These are phyloP conservation scores for Chascanopsetta lugubris DNA, from an alignment of 2,113 vertebrate species.

Conservation along the genomic window DNA sequence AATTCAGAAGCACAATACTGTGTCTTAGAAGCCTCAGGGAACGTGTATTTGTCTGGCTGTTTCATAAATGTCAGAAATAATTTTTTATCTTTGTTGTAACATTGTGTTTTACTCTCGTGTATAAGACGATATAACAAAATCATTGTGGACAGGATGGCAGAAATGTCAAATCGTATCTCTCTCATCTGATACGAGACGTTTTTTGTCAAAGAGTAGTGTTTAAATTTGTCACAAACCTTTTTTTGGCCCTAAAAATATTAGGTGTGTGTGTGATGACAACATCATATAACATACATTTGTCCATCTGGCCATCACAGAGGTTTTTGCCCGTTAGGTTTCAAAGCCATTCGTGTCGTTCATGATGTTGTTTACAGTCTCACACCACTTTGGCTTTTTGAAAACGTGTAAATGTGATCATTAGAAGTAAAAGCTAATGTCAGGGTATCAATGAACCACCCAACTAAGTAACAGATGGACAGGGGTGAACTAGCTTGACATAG, in stretches of 20 bases:
- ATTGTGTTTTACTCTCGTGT: background rate
- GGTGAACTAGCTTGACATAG: background rate
- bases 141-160: background rate
- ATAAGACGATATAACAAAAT: background rate
- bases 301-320: too few relatives aligned
- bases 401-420: too few relatives aligned
- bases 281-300: too few relatives aligned
- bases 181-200: background rate
- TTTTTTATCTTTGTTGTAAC: background rate
- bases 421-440: too few relatives aligned
- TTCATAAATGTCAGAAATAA: background rate
- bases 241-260: background rate
- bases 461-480: background rate
- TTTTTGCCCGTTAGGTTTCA: too few relatives aligned
- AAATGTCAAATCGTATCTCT: background rate
- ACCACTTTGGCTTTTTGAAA: too few relatives aligned
- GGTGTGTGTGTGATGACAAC: background rate
- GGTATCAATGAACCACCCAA: too few relatives aligned
- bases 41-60: background rate
- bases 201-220: background rate
- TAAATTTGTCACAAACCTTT: background rate
- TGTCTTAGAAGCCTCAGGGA: background rate
- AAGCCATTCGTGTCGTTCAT: too few relatives aligned
- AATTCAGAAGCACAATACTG: too few relatives aligned
- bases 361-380: too few relatives aligned